Base-by-base conservation (phyloP, 2,888 invertebrate genomes). In the Adelphocoris suturalis region DNA sequence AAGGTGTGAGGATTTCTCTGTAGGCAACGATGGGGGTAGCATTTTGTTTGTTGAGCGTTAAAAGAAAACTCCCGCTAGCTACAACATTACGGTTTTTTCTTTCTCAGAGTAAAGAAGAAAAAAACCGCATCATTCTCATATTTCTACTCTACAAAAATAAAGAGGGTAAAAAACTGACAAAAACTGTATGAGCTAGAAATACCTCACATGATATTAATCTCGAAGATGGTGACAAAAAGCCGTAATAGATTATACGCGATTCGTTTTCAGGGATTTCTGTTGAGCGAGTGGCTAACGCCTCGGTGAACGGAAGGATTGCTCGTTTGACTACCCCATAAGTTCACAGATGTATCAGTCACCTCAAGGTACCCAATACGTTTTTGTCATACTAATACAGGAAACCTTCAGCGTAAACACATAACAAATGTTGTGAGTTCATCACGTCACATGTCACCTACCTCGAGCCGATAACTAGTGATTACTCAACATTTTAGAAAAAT, bases 21-120 rank as follows among this genome's bases (percentile, higher is more conserved):
- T 68, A 5, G 27, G 68, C 19, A 23, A 68, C 12, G 11, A 23
- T 11, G 52, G 52, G 2, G 52, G 12, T 23, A 23, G 23, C 9
- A 68, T 68, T 68, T 68, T 23, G 68, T 68, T 68, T 68, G 68
- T 23, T 68, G 19, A 23, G 68, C 19, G 68, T 68, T 61, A 11
- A 19, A 23, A 68, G 16, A 68, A 68, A 23, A 68, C 12, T 5
- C 23, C 27, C 19, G 68, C 23, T 23, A 68, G 23, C 19, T 12
- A 5, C 23, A 12, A 9, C 23, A 13, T 68, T 23, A 68, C 5
- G 19, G 19, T 16, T 68, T 13, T 52, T 52, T 13, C 52, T 68
- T 68, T 68, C 68, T 68, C 19, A 27, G 23, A 23, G n/a, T 23
- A 27, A 68, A 68, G 13, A 9, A 68, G n/a, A 37, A 37, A 37